Base-by-base conservation (phyloP, 2,113 vertebrate species). In the Mastomys coucha region DNA sequence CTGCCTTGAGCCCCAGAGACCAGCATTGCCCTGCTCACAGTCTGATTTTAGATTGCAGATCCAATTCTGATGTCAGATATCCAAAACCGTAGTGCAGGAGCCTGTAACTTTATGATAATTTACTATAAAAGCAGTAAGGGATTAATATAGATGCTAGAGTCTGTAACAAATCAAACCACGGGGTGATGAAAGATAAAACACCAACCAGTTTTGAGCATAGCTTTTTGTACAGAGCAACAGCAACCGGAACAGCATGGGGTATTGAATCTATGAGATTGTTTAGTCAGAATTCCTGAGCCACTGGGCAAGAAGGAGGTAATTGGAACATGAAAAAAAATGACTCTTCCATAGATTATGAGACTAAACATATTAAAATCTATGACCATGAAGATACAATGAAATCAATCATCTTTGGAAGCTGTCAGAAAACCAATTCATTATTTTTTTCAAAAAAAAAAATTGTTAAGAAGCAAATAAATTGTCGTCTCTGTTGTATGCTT, bases 301-400 rank as follows among this genome's bases (percentile, higher is more conserved):
- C 16, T 92, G 69, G 16, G 6, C 11, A 91, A 86, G 39, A 16
- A 89, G 36, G 12, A 16, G 28, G 85, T 56, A 42, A n/a, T 73
- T 72, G 91, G 76, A 91, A 20, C 13, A 88, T 67, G 24, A 75
- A 20, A 73, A 91, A 82, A 60, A 49, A 63, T 78, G 87, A 85
- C 33, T 69, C 24, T 82, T 82, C 33, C 12, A 70, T 51, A 60
- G 58, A 91, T 4, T 67, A 26, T 67, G 91, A 88, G 45, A 42
- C 49, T 39, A 76, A 88, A 60, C 28, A 67, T n/a, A 65, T 89
- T 75, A 91, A 93, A 91, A 82, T 76, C 51, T 14, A 76, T 39
- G 36, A 76, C 49, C 58, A 60, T 45, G 87, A 82, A 81, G 31
- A 58, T 42, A 81, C 11, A 81, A 96, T 5, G 70, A 84, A 96